Base-by-base conservation (phyloP, 2,888 invertebrate genomes). In the Pyralis farinalis region DNA sequence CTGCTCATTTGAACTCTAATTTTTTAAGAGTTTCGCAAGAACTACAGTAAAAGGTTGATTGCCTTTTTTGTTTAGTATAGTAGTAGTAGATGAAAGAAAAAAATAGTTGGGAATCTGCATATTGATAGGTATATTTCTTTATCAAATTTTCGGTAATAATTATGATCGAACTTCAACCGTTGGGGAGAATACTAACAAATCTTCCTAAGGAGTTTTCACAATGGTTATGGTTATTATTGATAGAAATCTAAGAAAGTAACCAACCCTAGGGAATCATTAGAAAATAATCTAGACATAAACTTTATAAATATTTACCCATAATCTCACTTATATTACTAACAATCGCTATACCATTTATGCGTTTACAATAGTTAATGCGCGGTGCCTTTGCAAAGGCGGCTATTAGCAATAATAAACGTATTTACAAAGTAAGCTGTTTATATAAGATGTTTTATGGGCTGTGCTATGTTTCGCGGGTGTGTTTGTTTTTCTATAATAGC, bases 321-420 rank as follows among this genome's bases (percentile, higher is more conserved):
- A 53, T 59, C 63, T 63, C 58, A 55, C 46, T 54, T 48, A 43
- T 53, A 56, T 62, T 55, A 58, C 58, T 53, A 46, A 54, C 63
- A 55, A 66, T 63, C 59, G 50, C 41, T 43, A 40, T 47, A 49
- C 39, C 36, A 37, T 77, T 78, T 81, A 81, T 76, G 47, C 34
- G 43, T 81, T 82, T 79, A 82, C 66, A 68, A 67, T 58, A 49
- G 55, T 57, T 78, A 75, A 81, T 79, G 58, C 57, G 58, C 71
- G 60, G 67, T 51, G 42, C 53, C 62, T 68, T 71, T 67, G 57
- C 36, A 10, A 33, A 11, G 25, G 11, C 40, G 46, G 51, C 59
- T 59, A 63, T 69, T 63, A 65, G 55, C 55, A 52, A 51, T 46
- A 57, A 67, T 70, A 70, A 69, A 53, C 29, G 32, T 53, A 59